Evolutionary conservation across 2,888 invertebrate genomes (phyloP).

Genomic region (Criorhina ranunculi): DNA sequence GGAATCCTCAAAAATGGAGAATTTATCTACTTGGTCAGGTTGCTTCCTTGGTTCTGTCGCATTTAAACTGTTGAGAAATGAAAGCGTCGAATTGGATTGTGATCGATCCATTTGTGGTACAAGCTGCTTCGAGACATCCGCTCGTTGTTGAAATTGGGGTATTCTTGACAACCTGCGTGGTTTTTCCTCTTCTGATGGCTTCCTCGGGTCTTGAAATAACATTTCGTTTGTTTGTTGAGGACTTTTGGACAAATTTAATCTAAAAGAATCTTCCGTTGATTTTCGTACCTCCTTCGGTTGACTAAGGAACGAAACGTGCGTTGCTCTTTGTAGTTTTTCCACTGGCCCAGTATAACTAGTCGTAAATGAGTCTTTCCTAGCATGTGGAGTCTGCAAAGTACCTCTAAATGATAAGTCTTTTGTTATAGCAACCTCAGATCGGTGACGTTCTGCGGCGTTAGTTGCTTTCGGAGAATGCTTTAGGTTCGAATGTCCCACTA

Average conservation of each 20-base stretch:
- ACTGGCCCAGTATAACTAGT: background rate
- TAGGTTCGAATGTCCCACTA: background rate
- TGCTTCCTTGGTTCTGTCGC: background rate
- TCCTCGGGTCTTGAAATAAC: background rate
- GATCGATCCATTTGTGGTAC: conserved; percentile 15
- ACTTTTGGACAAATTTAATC: conserved; percentile 6
- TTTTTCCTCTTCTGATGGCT: background rate
- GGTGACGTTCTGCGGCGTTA: background rate
- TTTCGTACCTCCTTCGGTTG: background rate
- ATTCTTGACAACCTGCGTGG: background rate
- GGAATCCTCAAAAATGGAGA: conserved; percentile 33
- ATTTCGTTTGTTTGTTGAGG: background rate
- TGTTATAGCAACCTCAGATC: background rate
- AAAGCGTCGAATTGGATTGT: background rate
- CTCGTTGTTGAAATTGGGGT: background rate
- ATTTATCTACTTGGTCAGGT: background rate
- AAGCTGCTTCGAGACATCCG: background rate
- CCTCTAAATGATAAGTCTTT: background rate
- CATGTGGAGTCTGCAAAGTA: background rate
- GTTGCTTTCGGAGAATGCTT: too few species aligned
- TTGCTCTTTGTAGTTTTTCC: background rate
- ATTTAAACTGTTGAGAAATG: conserved; percentile 16
- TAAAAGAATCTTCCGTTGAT: background rate
- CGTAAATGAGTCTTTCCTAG: background rate
- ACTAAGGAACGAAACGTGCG: background rate